Evolutionary conservation across 2,113 vertebrate genomes (phyloP).

Genomic region (Danio rerio): GRCz12tu NC_133190.1:29662001-29662500

Average conservation of each 20-base stretch:
- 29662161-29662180: slow-evolving; percentile 56
- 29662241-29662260: slow-evolving; percentile 27
- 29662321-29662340: neutral
- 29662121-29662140: slow-evolving; percentile 52
- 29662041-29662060: slow-evolving; percentile 60
- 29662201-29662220: slow-evolving; percentile 33
- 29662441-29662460: neutral
- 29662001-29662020: slow-evolving; percentile 54
- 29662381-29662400: neutral
- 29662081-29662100: slow-evolving; percentile 66
- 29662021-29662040: slow-evolving; percentile 19
- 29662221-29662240: slow-evolving; percentile 26
- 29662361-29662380: slow-evolving; percentile 25
- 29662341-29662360: slow-evolving; percentile 14
- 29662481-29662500: too few species aligned
- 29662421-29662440: neutral
- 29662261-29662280: slow-evolving; percentile 25
- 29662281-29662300: slow-evolving; percentile 7
- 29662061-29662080: slow-evolving; percentile 70
- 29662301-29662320: slow-evolving; percentile 30
- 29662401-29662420: neutral
- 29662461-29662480: too few species aligned
- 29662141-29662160: slow-evolving; percentile 16
- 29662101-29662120: slow-evolving; percentile 53
- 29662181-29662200: slow-evolving; percentile 35